Conservation (phyloP, 1,140 invertebrate genomes). For the Bombus terrestris region DNA sequence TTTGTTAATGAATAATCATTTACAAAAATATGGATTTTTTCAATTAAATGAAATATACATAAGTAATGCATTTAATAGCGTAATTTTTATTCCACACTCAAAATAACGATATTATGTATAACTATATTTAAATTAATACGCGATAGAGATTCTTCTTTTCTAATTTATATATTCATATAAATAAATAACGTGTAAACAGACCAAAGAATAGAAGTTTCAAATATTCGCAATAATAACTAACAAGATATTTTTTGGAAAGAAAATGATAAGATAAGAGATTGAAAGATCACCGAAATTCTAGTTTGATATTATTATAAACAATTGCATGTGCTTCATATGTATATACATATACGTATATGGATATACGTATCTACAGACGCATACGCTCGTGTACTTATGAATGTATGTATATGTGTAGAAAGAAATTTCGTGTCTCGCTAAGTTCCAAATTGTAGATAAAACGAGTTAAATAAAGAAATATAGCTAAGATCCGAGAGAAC, state of each 20-base stretch:
- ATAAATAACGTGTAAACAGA: background rate
- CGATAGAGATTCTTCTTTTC: background rate
- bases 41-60: background rate
- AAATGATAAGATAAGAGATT: background rate
- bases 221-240: background rate
- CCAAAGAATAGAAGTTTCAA: background rate
- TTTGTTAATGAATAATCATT: background rate
- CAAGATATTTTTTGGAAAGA: background rate
- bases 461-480: background rate
- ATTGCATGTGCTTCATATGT: too few relatives aligned
- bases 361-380: background rate
- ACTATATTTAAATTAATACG: background rate
- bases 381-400: background rate
- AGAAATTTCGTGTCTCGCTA: background rate
- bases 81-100: too few relatives aligned
- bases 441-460: background rate
- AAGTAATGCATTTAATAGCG: background rate
- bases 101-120: too few relatives aligned
- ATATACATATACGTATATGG: too few relatives aligned
- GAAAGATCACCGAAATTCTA: background rate
- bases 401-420: background rate
- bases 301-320: background rate
- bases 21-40: background rate
- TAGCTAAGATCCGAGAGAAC: background rate
- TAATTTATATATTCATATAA: background rate